These are phyloP conservation scores for Hofmannophila pseudospretella DNA, from an alignment of 2,888 invertebrate genomes.

Conservation along the genomic window DNA sequence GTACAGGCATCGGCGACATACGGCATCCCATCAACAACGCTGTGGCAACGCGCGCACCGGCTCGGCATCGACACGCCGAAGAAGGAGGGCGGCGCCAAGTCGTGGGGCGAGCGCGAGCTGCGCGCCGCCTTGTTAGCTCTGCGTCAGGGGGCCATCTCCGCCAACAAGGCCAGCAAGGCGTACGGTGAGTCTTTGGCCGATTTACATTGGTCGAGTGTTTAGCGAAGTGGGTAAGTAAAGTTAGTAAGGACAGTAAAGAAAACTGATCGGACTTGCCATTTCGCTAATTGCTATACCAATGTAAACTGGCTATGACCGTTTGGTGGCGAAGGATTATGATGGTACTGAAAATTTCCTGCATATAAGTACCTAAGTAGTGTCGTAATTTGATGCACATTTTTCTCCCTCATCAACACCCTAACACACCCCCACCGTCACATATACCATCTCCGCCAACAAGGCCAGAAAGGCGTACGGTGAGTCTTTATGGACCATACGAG, in stretches of 20 bases:
- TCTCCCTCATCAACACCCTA: too few relatives aligned
- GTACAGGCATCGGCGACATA: slow-evolving; percentile 87
- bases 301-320: too few relatives aligned
- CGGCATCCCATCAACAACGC: slow-evolving; percentile 93
- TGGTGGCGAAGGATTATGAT: too few relatives aligned
- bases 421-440: too few relatives aligned
- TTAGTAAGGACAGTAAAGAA: background rate
- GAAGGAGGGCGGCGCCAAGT: slow-evolving; percentile 91
- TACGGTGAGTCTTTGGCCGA: slow-evolving; percentile 82
- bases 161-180: slow-evolving; percentile 94
- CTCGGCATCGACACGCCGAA: slow-evolving; percentile 94
- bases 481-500: too few relatives aligned
- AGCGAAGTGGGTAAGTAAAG: too few relatives aligned
- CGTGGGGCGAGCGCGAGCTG: slow-evolving; percentile 91
- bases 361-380: too few relatives aligned
- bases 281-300: too few relatives aligned
- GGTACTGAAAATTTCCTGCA: too few relatives aligned
- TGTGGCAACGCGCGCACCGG: slow-evolving; percentile 94
- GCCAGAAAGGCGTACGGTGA: slow-evolving; percentile 92
- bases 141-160: slow-evolving; percentile 90
- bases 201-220: too few relatives aligned
- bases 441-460: slow-evolving; percentile 93
- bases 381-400: too few relatives aligned
- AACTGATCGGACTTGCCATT: background rate
- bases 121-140: slow-evolving; percentile 89